These are phyloP conservation scores for Saturnia pavonia DNA, from an alignment of 2,888 invertebrate genomes.

Conservation along the genomic window DNA sequence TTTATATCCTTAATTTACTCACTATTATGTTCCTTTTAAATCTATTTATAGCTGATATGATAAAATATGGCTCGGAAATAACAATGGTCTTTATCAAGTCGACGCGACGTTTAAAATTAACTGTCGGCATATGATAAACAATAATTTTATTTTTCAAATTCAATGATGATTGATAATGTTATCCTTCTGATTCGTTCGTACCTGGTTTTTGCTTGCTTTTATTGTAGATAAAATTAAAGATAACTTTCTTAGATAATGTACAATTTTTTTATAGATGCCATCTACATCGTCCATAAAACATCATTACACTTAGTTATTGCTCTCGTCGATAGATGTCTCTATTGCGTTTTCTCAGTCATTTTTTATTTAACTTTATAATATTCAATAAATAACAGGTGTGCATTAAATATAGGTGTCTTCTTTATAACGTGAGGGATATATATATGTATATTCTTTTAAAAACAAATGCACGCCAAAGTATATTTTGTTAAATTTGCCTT, in stretches of 20 bases:
- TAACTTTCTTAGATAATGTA: neutral
- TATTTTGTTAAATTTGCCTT: neutral
- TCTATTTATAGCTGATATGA: slow-evolving; percentile 11
- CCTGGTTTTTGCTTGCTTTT: neutral
- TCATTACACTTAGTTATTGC: neutral
- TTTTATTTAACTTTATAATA: neutral
- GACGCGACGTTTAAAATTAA: neutral
- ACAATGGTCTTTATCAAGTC: neutral
- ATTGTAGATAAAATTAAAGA: slow-evolving; percentile 2
- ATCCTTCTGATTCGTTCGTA: slow-evolving; percentile 6
- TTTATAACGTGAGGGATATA: too few species aligned
- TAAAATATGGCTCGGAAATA: neutral
- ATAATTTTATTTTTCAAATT: neutral
- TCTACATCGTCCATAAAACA: neutral
- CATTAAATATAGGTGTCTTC: neutral
- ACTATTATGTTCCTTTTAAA: neutral
- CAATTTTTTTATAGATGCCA: slow-evolving; percentile 11
- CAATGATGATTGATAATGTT: neutral
- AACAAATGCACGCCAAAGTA: neutral
- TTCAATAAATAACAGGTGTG: neutral
- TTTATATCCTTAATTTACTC: slow-evolving; percentile 1
- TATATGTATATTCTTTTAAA: too few species aligned
- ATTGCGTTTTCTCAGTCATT: neutral
- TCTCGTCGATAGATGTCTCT: slow-evolving; percentile 3
- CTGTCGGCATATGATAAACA: neutral